These are phyloP conservation scores for Lagopus leucura DNA, from an alignment of 2,113 vertebrate genomes.

Conservation along the genomic window DNA sequence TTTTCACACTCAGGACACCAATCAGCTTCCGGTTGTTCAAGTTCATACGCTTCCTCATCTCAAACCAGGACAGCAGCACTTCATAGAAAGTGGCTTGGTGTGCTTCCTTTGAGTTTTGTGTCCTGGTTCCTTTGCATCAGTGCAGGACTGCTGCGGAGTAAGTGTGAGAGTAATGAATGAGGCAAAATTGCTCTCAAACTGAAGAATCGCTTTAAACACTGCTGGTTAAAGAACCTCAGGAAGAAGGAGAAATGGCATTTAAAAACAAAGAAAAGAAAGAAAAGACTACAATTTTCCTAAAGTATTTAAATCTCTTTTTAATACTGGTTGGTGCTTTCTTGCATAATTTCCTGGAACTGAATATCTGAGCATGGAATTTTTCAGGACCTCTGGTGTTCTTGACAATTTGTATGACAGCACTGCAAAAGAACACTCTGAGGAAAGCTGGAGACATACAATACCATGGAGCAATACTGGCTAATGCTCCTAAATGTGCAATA, in stretches of 20 bases:
- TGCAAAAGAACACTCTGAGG: constrained; percentile 60
- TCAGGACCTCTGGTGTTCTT: constrained; percentile 69
- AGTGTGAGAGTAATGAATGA: background rate
- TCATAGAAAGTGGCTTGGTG: constrained; percentile 88
- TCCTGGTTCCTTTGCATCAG: background rate
- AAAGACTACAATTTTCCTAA: constrained; percentile 62
- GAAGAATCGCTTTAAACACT: constrained; percentile 31
- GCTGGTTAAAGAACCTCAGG: constrained; percentile 71
- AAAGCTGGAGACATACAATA: constrained; percentile 75
- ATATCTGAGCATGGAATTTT: constrained; percentile 66
- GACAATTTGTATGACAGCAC: constrained; percentile 37
- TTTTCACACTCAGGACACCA: constrained; percentile 91
- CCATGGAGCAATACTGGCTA: constrained; percentile 82
- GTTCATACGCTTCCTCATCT: constrained; percentile 79
- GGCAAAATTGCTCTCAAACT: constrained; percentile 14
- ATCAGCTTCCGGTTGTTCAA: constrained; percentile 89
- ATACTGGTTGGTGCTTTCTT: constrained; percentile 74
- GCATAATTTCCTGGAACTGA: constrained; percentile 73
- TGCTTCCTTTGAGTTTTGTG: constrained; percentile 89
- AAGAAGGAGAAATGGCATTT: constrained; percentile 78
- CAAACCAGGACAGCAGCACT: constrained; percentile 76
- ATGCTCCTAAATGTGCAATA: constrained; percentile 85
- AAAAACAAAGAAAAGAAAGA: constrained; percentile 48
- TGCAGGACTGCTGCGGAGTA: constrained; percentile 15
- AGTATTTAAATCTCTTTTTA: constrained; percentile 74